phyloP scores from a whole-genome alignment of 1,140 invertebrate species.

The Daktulosphaira vitifoliae region DNA sequence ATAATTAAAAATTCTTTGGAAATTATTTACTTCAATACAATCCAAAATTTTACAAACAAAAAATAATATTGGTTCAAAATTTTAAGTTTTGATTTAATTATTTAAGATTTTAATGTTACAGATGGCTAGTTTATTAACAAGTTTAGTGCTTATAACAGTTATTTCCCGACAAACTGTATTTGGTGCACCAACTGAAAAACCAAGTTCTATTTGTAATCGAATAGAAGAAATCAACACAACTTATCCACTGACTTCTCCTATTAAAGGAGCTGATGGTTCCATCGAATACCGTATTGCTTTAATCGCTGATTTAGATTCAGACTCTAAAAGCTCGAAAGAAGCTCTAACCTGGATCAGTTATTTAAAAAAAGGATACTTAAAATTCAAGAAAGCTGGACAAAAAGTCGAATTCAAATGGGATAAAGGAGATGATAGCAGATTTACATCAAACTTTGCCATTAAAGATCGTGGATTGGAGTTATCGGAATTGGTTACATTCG shows the following conservation, averaged over 20 bases:
- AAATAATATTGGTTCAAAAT: no score
- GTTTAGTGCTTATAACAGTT: neutral
- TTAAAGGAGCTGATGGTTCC: constrained; percentile 50
- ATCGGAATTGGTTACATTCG: constrained; percentile 88
- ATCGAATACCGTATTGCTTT: constrained; percentile 72
- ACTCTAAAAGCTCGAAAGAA: constrained; percentile 63
- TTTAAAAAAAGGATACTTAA: constrained; percentile 52
- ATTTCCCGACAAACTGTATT: neutral
- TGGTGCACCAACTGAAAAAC: neutral
- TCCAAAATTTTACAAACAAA: no score
- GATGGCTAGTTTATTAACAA: no score
- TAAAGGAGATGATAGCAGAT: constrained; percentile 45
- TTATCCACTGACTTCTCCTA: constrained; percentile 73
- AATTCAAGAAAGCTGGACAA: constrained; percentile 53
- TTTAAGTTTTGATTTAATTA: no score
- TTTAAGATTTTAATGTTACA: no score
- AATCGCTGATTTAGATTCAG: constrained; percentile 82
- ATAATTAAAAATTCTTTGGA: no score
- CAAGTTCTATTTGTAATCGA: no score
- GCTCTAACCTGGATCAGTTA: constrained; percentile 48
- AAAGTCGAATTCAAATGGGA: constrained; percentile 63
- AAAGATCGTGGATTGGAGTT: constrained; percentile 95
- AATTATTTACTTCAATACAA: no score
- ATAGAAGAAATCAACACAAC: constrained; percentile 55
- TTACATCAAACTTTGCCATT: constrained; percentile 64